These are phyloP conservation scores for Spodoptera exigua DNA, from an alignment of 2,888 invertebrate genomes.

Conservation along the genomic window DNA sequence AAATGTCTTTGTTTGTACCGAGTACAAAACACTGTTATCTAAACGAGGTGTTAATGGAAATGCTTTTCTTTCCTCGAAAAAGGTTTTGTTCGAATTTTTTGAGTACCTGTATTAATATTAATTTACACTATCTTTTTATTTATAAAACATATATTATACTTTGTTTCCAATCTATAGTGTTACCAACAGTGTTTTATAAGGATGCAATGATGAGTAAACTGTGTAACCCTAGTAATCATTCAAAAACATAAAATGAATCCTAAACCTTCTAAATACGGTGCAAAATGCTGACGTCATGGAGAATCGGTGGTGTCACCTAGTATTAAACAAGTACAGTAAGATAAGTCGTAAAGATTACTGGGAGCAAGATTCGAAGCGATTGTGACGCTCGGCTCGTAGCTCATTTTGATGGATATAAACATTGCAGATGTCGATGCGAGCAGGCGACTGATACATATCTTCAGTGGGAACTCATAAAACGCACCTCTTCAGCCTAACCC, in stretches of 20 bases:
- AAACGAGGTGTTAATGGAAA: no score
- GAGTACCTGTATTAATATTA: no score
- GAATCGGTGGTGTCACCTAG: slow-evolving; percentile 26
- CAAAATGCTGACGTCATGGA: neutral
- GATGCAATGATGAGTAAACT: no score
- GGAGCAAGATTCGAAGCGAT: slow-evolving; percentile 43
- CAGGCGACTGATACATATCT: slow-evolving; percentile 77
- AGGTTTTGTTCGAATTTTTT: no score
- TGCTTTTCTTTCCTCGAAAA: no score
- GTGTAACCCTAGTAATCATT: no score
- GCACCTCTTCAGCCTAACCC: slow-evolving; percentile 75
- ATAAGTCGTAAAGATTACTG: slow-evolving; percentile 47
- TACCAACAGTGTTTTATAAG: no score
- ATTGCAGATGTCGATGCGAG: slow-evolving; percentile 68
- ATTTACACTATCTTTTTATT: no score
- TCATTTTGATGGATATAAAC: slow-evolving; percentile 51
- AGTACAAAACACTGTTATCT: slow-evolving; percentile 8
- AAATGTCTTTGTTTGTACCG: neutral
- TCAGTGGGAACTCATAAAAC: slow-evolving; percentile 77
- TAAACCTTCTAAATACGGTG: no score
- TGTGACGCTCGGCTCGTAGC: slow-evolving; percentile 44
- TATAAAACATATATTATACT: no score
- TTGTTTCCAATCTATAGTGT: no score
- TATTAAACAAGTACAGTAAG: slow-evolving; percentile 27
- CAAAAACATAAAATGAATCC: no score